These are phyloP conservation scores for Sylvia atricapilla DNA, from an alignment of 2,113 vertebrate species.

Conservation along the genomic window DNA sequence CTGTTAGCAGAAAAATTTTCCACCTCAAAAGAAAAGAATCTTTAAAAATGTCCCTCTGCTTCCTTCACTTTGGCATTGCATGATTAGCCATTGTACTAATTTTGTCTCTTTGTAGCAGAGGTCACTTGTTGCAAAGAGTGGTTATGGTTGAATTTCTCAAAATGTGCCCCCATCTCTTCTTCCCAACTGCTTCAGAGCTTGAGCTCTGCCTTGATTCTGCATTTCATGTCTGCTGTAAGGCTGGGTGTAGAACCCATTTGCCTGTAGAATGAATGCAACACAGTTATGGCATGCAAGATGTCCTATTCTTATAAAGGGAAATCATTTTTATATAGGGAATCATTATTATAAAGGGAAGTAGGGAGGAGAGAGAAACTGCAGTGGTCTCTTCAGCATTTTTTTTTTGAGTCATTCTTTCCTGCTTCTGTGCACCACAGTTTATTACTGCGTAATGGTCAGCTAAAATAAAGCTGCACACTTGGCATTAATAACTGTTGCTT, in stretches of 20 bases:
- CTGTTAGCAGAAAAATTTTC: background rate
- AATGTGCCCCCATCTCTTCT: background rate
- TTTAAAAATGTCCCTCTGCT: background rate
- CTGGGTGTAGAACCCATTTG: background rate
- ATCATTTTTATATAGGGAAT: no score
- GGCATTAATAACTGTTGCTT: background rate
- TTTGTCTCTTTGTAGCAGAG: background rate
- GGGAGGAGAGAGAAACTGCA: background rate
- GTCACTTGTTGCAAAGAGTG: background rate
- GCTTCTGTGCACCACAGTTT: background rate
- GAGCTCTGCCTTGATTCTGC: background rate
- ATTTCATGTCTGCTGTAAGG: accelerated
- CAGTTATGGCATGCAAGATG: background rate
- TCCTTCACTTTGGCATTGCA: background rate
- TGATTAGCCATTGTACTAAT: background rate
- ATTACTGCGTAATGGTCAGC: background rate
- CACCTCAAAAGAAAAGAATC: background rate
- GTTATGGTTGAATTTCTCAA: background rate
- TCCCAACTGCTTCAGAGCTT: background rate
- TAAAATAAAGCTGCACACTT: background rate
- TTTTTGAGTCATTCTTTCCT: background rate
- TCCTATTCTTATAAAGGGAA: background rate
- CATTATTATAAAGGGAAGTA: background rate
- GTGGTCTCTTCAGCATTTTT: background rate
- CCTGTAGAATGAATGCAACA: background rate